These are phyloP conservation scores for Halichoeres trimaculatus DNA, from an alignment of 2,113 vertebrate species.

Conservation along the genomic window DNA sequence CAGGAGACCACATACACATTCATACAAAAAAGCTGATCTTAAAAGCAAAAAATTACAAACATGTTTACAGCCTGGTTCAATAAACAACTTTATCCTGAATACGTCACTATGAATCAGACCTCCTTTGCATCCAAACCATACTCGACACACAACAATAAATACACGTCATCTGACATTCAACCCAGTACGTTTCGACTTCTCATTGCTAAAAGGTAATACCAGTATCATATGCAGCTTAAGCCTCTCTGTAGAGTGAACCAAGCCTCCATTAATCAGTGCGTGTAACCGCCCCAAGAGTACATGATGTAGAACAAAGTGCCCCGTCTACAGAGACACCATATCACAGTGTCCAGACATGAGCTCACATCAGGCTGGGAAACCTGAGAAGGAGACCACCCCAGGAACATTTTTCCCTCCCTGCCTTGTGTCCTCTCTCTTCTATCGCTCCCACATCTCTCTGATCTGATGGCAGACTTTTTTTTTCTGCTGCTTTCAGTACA, in stretches of 20 bases:
- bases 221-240: conserved; percentile 39
- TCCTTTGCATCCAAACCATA: not conserved
- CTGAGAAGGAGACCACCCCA: conserved; percentile 70
- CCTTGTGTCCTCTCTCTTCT: conserved; percentile 29
- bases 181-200: not conserved
- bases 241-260: conserved; percentile 27
- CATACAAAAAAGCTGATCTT: no score
- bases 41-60: no score
- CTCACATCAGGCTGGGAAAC: conserved; percentile 68
- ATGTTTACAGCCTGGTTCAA: no score
- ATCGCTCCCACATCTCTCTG: conserved; percentile 47
- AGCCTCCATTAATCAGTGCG: conserved; percentile 56
- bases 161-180: not conserved
- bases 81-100: no score
- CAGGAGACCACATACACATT: no score
- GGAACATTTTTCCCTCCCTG: conserved; percentile 16
- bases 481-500: not conserved
- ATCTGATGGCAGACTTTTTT: not conserved
- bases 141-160: not conserved
- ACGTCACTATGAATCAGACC: no score
- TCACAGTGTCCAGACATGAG: conserved; percentile 73
- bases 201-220: conserved; percentile 20
- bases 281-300: conserved; percentile 66
- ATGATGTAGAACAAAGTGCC: conserved; percentile 66
- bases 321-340: conserved; percentile 51